Conservation (phyloP, 2,888 invertebrate species). For the Troides aeacus region DNA sequence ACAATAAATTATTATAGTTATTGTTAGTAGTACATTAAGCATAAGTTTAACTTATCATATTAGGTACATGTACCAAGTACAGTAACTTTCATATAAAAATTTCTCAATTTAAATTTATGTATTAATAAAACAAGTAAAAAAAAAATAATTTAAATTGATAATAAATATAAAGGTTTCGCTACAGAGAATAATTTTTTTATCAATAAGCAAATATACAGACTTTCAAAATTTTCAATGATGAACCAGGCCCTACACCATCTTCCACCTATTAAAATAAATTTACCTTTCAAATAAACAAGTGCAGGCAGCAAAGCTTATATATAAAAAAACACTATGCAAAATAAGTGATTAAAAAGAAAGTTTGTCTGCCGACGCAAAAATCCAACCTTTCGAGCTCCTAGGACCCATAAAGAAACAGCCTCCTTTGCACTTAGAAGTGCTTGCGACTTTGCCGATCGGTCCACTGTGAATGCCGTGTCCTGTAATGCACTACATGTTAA, state of each 20-base stretch:
- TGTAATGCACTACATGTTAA: slow-evolving; percentile 81
- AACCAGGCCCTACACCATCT: slow-evolving; percentile 30
- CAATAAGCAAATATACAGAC: not conserved
- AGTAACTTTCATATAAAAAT: not conserved
- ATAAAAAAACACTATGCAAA: slow-evolving; percentile 40
- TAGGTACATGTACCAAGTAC: not conserved
- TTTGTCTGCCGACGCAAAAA: slow-evolving; percentile 49
- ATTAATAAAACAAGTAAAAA: too few relatives aligned
- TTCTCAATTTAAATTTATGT: not conserved
- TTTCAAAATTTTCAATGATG: not conserved
- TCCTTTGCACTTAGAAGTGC: slow-evolving; percentile 95
- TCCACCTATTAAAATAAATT: slow-evolving; percentile 35
- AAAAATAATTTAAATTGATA: too few relatives aligned
- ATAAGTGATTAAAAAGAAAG: slow-evolving; percentile 49
- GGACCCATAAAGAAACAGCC: slow-evolving; percentile 96
- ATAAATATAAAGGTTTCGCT: not conserved
- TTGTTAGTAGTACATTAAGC: too few relatives aligned
- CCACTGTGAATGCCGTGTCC: slow-evolving; percentile 86
- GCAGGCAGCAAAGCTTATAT: slow-evolving; percentile 45
- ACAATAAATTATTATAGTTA: not conserved
- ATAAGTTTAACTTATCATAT: not conserved
- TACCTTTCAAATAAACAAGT: slow-evolving; percentile 25
- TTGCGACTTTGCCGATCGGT: slow-evolving; percentile 85
- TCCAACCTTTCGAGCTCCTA: slow-evolving; percentile 95
- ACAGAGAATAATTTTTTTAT: not conserved